Evolutionary conservation across 2,888 invertebrate species (phyloP).

Genomic region (Byasa hedistus): DNA sequence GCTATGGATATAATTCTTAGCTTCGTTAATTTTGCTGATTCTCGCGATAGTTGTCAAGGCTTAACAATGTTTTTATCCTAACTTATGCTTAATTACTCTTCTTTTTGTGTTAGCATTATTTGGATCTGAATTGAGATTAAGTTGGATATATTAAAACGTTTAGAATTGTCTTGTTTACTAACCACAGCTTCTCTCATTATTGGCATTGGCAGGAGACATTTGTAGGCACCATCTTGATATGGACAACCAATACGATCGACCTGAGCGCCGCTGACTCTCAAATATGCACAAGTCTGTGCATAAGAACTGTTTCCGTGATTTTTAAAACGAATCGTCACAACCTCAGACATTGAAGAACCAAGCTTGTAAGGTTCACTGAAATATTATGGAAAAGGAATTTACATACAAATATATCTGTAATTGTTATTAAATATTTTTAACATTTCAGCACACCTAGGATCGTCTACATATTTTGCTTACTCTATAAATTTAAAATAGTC

Average conservation of each 20-base stretch:
- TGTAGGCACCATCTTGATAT: not conserved
- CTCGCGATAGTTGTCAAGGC: too few species aligned
- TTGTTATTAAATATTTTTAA: too few species aligned
- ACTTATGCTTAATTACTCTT: not conserved
- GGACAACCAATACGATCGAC: slow-evolving; percentile 21
- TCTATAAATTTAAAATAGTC: too few species aligned
- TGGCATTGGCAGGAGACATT: slow-evolving; percentile 14
- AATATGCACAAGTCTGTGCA: slow-evolving; percentile 41
- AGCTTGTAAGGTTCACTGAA: slow-evolving; percentile 38
- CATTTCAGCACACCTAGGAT: too few species aligned
- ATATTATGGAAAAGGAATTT: not conserved
- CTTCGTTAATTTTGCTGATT: too few species aligned
- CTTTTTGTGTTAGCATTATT: not conserved
- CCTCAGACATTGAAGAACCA: slow-evolving; percentile 43
- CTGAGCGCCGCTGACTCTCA: slow-evolving; percentile 43
- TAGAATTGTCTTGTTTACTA: not conserved
- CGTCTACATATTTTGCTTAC: too few species aligned
- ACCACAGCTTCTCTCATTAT: slow-evolving; percentile 21
- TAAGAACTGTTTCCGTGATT: slow-evolving; percentile 49
- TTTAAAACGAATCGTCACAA: slow-evolving; percentile 37
- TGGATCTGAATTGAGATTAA: not conserved
- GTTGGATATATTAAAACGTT: not conserved
- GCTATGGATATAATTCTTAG: too few species aligned
- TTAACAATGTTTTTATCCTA: too few species aligned
- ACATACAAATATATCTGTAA: too few species aligned